phyloP scores from a whole-genome alignment of 2,888 invertebrate species.

The Chymomyza amoena region DNA sequence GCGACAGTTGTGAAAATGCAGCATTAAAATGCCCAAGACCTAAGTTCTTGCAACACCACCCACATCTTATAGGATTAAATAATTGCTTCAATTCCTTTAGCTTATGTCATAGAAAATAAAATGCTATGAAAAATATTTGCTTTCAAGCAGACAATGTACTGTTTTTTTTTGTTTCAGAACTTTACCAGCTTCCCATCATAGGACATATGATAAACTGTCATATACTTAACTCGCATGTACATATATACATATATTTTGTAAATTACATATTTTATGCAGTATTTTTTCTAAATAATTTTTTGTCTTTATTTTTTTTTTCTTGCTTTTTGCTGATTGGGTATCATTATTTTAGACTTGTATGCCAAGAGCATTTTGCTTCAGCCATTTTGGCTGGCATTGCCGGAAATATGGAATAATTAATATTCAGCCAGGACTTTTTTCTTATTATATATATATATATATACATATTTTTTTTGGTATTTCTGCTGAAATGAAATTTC shows the following conservation, averaged over 20 bases:
- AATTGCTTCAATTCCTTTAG: not conserved
- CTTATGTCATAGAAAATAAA: not conserved
- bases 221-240: not conserved
- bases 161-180: not conserved
- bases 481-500: constrained; percentile 56
- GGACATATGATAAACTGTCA: not conserved
- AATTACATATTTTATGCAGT: not conserved
- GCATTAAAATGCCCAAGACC: too few species aligned
- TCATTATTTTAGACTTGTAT: not conserved
- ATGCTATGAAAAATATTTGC: not conserved
- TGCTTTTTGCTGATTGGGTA: not conserved
- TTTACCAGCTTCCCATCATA: not conserved
- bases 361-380: constrained; percentile 19
- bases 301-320: not conserved
- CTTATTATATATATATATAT: not conserved
- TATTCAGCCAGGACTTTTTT: constrained; percentile 7
- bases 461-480: constrained; percentile 9
- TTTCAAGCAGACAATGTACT: not conserved
- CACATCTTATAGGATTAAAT: not conserved
- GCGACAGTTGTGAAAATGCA: too few species aligned
- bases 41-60: too few species aligned
- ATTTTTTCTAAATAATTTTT: not conserved
- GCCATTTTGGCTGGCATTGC: constrained; percentile 39
- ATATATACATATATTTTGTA: not conserved
- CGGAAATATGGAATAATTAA: constrained; percentile 55